These are phyloP conservation scores for Eleutherodactylus coqui DNA, from an alignment of 2,797 vertebrate species.

Conservation along the genomic window DNA sequence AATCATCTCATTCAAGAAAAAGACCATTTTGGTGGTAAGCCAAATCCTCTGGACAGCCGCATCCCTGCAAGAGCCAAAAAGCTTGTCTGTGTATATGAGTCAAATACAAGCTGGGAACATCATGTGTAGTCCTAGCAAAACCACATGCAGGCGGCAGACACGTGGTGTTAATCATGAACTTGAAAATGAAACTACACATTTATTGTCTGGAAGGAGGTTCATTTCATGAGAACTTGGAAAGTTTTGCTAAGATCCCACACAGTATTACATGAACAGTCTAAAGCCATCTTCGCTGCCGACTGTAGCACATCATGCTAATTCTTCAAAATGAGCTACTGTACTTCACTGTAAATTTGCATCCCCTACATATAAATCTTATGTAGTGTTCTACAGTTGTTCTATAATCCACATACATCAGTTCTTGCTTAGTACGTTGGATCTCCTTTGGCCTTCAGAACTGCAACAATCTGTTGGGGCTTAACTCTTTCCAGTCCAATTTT, in stretches of 20 bases:
- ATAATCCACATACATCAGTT: too few relatives aligned
- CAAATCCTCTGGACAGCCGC: slow-evolving; percentile 1
- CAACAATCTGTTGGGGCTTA: too few relatives aligned
- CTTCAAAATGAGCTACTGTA: too few relatives aligned
- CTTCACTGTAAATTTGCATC: too few relatives aligned
- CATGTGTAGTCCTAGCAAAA: slow-evolving; percentile 15
- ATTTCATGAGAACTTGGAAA: not conserved
- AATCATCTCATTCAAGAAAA: not conserved
- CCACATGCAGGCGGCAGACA: slow-evolving; percentile 14
- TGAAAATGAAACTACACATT: slow-evolving; percentile 21
- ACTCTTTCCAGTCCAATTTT: too few relatives aligned
- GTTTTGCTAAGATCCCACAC: not conserved
- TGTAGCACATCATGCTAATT: not conserved
- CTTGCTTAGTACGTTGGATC: too few relatives aligned
- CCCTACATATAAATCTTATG: too few relatives aligned
- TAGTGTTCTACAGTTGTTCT: too few relatives aligned
- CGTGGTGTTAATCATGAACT: slow-evolving; percentile 3
- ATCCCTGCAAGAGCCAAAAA: slow-evolving; percentile 14
- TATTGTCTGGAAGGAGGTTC: not conserved
- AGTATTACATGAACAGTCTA: not conserved
- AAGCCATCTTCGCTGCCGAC: not conserved
- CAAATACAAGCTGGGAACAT: slow-evolving; percentile 31
- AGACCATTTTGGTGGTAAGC: not conserved
- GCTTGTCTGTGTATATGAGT: slow-evolving; percentile 42
- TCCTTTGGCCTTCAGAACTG: too few relatives aligned